These are phyloP conservation scores for Spodoptera litura DNA, from an alignment of 1,140 invertebrate genomes.

Conservation along the genomic window DNA sequence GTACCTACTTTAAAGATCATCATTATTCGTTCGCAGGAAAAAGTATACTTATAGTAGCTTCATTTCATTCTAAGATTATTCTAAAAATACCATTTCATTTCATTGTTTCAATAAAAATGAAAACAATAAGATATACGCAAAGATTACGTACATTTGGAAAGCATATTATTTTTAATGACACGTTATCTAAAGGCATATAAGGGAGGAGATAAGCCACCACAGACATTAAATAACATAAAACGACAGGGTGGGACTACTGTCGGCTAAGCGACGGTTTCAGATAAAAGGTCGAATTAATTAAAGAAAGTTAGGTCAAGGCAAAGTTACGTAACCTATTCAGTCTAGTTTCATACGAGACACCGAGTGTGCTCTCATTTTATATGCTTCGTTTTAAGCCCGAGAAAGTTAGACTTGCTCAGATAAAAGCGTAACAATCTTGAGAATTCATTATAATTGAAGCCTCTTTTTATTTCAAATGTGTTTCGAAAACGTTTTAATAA, in stretches of 20 bases:
- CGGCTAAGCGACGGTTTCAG: constrained; percentile 8
- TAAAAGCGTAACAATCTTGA: too few relatives aligned
- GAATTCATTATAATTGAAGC: too few relatives aligned
- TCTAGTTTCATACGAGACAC: constrained; percentile 7
- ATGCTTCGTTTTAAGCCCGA: background rate
- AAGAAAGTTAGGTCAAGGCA: constrained; percentile 35
- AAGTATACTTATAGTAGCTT: too few relatives aligned
- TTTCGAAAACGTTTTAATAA: too few relatives aligned
- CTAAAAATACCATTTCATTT: background rate
- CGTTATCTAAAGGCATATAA: constrained; percentile 20
- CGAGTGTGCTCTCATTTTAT: background rate
- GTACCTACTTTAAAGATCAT: too few relatives aligned
- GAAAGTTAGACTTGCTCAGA: too few relatives aligned
- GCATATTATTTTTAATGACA: constrained; percentile 13
- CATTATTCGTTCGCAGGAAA: too few relatives aligned
- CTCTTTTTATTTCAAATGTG: too few relatives aligned
- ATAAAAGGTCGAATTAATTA: constrained; percentile 37
- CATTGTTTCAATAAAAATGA: background rate
- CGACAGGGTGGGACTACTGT: constrained; percentile 9
- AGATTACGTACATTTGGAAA: background rate
- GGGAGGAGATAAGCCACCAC: background rate
- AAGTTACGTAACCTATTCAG: constrained; percentile 6
- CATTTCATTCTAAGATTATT: too few relatives aligned
- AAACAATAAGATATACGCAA: background rate
- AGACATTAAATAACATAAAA: constrained; percentile 27